A percentile compares a stretch with the other conserved stretches of the same genome.
phyloP scores from a whole-genome alignment of 1,140 invertebrate species.

The Macrobrachium nipponense region DNA sequence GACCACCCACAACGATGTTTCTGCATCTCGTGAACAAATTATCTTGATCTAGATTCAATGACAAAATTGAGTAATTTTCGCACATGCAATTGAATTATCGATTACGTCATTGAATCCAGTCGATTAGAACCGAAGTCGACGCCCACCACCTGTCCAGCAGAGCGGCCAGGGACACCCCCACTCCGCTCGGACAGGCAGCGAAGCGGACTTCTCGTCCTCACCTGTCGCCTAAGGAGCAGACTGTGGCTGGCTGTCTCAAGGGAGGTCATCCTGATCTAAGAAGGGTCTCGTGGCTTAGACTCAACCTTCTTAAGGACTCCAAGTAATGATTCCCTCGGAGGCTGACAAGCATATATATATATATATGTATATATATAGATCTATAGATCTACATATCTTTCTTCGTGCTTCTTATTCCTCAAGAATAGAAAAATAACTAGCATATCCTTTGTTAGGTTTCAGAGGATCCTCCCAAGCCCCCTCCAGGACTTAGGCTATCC shows the following conservation, averaged over 20 bases:
- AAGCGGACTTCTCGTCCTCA: neutral
- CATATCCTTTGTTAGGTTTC: too few relatives aligned
- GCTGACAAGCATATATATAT: constrained; percentile 20
- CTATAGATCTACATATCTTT: too few relatives aligned
- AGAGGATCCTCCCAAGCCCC: neutral
- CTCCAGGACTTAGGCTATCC: constrained; percentile 6
- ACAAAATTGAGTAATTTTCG: neutral
- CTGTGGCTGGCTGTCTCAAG: constrained; percentile 34
- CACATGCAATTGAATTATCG: neutral
- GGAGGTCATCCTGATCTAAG: neutral
- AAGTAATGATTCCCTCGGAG: constrained; percentile 45
- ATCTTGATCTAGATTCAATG: constrained; percentile 42
- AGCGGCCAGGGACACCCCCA: neutral
- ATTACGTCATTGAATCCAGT: constrained; percentile 44
- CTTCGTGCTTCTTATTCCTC: too few relatives aligned
- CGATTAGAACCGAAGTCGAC: constrained; percentile 23
- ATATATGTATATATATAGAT: too few relatives aligned
- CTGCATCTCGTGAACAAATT: constrained; percentile 51
- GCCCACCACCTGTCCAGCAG: constrained; percentile 30
- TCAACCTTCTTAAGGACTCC: constrained; percentile 19
- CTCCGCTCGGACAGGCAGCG: constrained; percentile 15
- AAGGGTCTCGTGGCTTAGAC: neutral
- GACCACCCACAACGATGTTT: constrained; percentile 30
- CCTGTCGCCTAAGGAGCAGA: constrained; percentile 37
- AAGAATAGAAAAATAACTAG: too few relatives aligned